phyloP scores from a whole-genome alignment of 2,113 vertebrate species.

The Sialia sialis region DNA sequence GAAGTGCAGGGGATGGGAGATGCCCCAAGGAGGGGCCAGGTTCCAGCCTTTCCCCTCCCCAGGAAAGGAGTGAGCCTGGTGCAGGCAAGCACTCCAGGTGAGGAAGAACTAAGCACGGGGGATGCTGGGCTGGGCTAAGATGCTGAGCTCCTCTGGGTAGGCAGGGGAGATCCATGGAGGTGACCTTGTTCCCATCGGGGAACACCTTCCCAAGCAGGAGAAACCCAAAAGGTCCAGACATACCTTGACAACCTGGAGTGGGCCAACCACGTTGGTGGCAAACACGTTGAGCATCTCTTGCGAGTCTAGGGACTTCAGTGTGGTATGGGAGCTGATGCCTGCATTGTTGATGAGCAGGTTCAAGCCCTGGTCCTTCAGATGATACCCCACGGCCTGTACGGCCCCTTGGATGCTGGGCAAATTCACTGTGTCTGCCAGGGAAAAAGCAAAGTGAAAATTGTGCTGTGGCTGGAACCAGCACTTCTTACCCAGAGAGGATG shows the following conservation, averaged over 20 bases:
- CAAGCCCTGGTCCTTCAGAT: slow-evolving; percentile 38
- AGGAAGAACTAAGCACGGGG: not conserved
- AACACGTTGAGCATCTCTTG: slow-evolving; percentile 24
- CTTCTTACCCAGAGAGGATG: not conserved
- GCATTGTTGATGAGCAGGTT: slow-evolving; percentile 63
- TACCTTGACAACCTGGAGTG: slow-evolving; percentile 55
- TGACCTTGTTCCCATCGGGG: not conserved
- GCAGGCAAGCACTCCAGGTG: not conserved
- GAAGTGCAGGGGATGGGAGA: not conserved
- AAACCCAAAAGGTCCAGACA: not conserved
- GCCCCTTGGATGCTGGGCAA: not conserved
- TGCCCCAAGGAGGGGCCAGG: fast-evolving
- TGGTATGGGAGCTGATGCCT: not conserved
- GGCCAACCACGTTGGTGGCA: not conserved
- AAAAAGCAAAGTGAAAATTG: not conserved
- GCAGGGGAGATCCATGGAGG: not conserved
- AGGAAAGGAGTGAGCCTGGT: not conserved
- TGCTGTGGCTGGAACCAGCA: not conserved
- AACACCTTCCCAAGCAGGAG: not conserved
- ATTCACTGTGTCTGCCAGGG: not conserved
- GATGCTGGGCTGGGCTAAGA: not conserved
- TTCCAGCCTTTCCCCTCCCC: not conserved
- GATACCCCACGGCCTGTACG: not conserved
- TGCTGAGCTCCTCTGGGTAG: not conserved
- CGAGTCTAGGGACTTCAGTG: not conserved